These are phyloP conservation scores for Phrynocephalus vlangalii DNA, from an alignment of 2,797 vertebrate species.

Conservation along the genomic window DNA sequence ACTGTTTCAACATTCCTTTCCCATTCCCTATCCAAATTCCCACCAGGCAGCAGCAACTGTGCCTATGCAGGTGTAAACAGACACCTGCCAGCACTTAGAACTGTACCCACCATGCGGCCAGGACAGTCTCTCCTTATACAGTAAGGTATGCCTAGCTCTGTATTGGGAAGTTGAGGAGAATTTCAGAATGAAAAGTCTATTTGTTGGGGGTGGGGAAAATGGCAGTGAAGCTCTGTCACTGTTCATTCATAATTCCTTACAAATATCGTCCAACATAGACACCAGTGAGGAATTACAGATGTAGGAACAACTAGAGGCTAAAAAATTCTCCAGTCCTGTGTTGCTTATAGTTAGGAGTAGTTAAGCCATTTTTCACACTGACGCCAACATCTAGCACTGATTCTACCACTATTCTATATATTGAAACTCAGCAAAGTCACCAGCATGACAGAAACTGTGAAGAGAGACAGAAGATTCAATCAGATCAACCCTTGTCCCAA, in stretches of 20 bases:
- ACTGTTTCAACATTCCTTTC: background rate
- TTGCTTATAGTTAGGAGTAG: background rate
- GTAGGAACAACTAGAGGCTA: background rate
- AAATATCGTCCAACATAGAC: no score
- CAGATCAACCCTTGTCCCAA: no score
- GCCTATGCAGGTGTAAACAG: constrained; percentile 20
- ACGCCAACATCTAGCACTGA: background rate
- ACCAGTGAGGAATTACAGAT: no score
- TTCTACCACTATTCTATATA: background rate
- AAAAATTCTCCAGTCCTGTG: background rate
- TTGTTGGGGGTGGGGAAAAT: background rate
- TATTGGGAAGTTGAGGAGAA: background rate
- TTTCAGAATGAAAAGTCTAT: background rate
- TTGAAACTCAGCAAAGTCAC: background rate
- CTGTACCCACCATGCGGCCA: constrained; percentile 33
- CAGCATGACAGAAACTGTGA: background rate
- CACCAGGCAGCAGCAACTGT: constrained; percentile 31
- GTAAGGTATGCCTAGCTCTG: constrained; percentile 18
- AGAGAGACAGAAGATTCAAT: no score
- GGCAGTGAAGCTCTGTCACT: background rate
- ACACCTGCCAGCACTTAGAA: constrained; percentile 24
- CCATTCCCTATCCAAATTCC: constrained; percentile 1
- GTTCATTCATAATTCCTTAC: no score
- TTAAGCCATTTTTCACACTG: background rate
- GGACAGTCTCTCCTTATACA: constrained; percentile 12